Evolutionary conservation across 1,140 invertebrate genomes (phyloP).

Genomic region (Potamilus streckersoni): DNA sequence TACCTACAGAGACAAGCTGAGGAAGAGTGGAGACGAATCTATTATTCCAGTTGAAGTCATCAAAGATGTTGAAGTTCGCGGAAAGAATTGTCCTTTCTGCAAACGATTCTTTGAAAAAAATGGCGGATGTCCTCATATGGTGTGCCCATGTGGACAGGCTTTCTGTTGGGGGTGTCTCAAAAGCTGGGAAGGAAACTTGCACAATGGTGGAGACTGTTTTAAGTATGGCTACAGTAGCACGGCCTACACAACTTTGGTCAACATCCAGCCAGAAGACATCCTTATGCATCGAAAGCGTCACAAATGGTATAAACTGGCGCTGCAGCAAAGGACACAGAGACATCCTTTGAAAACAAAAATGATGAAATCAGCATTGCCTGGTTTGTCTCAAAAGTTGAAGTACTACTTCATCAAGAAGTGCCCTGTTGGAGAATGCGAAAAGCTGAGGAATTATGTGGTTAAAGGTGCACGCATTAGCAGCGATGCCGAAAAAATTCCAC

Average conservation of each 20-base stretch:
- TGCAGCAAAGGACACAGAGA: constrained; percentile 15
- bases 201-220: constrained; percentile 6
- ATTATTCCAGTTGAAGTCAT: constrained; percentile 2
- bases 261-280: background rate
- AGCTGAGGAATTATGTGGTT: constrained; percentile 6
- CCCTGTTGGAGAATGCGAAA: background rate
- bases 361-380: constrained; percentile 2
- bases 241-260: constrained; percentile 4
- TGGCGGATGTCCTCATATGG: constrained; percentile 31
- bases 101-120: constrained; percentile 34
- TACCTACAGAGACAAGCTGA: constrained; percentile 29
- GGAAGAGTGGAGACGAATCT: constrained; percentile 22
- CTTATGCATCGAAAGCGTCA: background rate
- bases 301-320: constrained; percentile 20
- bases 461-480: constrained; percentile 7
- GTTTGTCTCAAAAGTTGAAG: constrained; percentile 11
- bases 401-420: background rate
- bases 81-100: constrained; percentile 34
- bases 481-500: constrained; percentile 3
- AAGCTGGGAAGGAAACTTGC: constrained; percentile 1
- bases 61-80: constrained; percentile 6
- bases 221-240: constrained; percentile 5
- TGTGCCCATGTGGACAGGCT: constrained; percentile 23
- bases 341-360: constrained; percentile 9
- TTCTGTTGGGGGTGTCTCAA: constrained; percentile 45